Evolutionary conservation across 2,888 invertebrate genomes (phyloP), one percentile per base, ranked within the genome.

Genomic region (Caenorhabditis afra): DNA sequence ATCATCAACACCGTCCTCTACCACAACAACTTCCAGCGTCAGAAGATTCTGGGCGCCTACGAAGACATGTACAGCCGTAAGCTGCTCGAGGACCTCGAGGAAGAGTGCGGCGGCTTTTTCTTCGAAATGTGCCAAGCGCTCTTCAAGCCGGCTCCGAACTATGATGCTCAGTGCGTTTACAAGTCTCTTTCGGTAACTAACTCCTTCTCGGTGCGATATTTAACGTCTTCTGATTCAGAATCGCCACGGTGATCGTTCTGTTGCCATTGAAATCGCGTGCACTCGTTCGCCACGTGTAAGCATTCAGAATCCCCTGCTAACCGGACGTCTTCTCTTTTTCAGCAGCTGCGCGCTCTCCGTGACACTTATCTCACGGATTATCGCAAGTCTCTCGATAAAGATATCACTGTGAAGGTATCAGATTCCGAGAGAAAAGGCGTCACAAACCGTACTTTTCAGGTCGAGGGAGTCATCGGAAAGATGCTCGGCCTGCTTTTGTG

Each of bases 51-150:
- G 22, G 81, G 78, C 29, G 87, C 89, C 23, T 89, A 89, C 73
- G 89, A 87, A 64, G 87, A 86, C 41, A 86, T 88, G 87, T 89
- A 85, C 67, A 85, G 85, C 73, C 79, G 87, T 91, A 90, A 90
- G 70, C 84, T 91, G 39, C 80, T 89, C 3, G 87, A 90, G 7
- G 91, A 92, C 66, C 79, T 91, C 67, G 90, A 91, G 81, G 88
- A 88, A 67, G 91, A 92, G 74, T 83, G 91, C 47, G 90, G 91
- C n/a, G 91, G 91, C 4, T 88, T 90, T 80, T 91, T 91, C 81
- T 87, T 90, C 76, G 90, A 89, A 29, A 84, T 90, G 53, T 88
- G 89, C 50, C 68, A 91, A 41, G 91, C 90, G n/a, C 84, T 91
- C 35, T 82, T 91, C 79, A 88, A 89, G 74, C 90, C 91, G 3